Evolutionary conservation across 2,888 invertebrate species (phyloP).

Genomic region (Stenurella melanura): DNA sequence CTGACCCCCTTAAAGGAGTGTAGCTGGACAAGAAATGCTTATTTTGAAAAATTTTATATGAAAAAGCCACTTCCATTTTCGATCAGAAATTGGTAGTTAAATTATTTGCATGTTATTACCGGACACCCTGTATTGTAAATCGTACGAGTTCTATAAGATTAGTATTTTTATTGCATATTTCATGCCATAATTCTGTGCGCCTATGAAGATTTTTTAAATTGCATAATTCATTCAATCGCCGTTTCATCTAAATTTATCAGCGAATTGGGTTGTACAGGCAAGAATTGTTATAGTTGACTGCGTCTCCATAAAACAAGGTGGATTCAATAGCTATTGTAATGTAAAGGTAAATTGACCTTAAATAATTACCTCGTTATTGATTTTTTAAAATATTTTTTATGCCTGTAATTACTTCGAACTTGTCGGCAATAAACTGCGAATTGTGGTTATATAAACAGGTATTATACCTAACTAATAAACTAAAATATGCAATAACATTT

Average conservation of each 20-base stretch:
- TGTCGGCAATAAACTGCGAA: neutral
- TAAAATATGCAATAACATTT: too few species aligned
- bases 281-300: neutral
- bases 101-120: too few species aligned
- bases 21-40: too few species aligned
- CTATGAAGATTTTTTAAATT: neutral
- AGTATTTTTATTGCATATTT: too few species aligned
- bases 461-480: neutral
- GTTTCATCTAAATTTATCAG: neutral
- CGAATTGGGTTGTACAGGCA: neutral
- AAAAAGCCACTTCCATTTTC: too few species aligned
- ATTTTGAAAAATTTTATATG: too few species aligned
- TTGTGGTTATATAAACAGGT: neutral
- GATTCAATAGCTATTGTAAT: neutral
- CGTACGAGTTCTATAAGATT: too few species aligned
- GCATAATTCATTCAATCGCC: neutral
- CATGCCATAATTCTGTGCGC: too few species aligned
- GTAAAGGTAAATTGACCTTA: constrained; percentile 7
- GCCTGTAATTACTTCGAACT: neutral
- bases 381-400: neutral
- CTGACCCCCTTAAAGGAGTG: too few species aligned
- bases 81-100: too few species aligned
- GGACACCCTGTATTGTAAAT: too few species aligned
- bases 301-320: neutral
- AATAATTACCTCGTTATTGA: neutral